Evolutionary conservation across 2,888 invertebrate genomes (phyloP), one percentile per base, ranked within the genome.

Genomic region (Flexamia atlantica): DNA sequence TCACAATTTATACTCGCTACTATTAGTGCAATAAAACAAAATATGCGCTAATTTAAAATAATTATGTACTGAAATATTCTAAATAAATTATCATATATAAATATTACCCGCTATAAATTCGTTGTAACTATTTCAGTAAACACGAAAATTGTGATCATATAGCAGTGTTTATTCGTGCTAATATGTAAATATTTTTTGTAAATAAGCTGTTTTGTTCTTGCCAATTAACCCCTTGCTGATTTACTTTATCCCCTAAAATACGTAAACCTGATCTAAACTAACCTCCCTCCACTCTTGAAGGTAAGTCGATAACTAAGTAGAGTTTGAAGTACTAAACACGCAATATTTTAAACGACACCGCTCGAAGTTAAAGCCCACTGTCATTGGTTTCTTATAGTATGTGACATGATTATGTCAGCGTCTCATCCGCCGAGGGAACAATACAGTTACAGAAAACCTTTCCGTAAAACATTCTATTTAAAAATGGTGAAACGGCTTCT

Each of bases 81-180:
- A n/a, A 23, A 10, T 64, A 64, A 64, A 64, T 64, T 64, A 28
- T 9, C 7, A 28, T 1, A 64, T 9, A 25, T 64, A 64, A 64
- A 64, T 64, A 64, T 28, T 5, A 28, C 28, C 14, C 17, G 1
- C 9, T 57, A 57, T 57, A 57, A 57, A 57, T 50, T 57, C 46
- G 46, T 46, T 46, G 46, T 46, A 46, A 46, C 7, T 53, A 46
- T 46, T 46, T 53, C 23, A 53, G 20, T 72, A 40, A 40, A 25
- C 4, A 25, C 25, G 23, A 53, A 57, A 79, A 79, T 79, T 79
- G 79, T 79, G 79, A 79, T 79, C 79, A 79, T 79, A 79, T 79
- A 57, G 50, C 14, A 32, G 79, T 53, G 57, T n/a, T 57, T 79
- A 30, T 57, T 32, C 36, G 20, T 53, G 30, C 53, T 57, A 53